Percentiles rank a stretch among this genome's conserved stretches.
These are phyloP conservation scores for Hydrozoanthus tunicans DNA, from an alignment of 64 coral and sea anemone species.

Conservation along the genomic window DNA sequence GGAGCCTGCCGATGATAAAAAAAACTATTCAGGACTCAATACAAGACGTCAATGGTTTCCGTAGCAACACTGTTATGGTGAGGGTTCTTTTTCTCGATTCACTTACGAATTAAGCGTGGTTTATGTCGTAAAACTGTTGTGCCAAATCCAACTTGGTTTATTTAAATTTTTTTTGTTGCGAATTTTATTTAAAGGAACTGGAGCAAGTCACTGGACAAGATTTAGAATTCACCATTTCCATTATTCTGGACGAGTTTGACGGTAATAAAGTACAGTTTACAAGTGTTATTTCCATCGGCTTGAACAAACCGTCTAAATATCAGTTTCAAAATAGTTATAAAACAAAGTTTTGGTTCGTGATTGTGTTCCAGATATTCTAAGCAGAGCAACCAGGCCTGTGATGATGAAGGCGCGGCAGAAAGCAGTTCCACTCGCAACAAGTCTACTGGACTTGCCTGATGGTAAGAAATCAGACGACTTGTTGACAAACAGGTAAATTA, in stretches of 20 bases:
- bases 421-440: not conserved
- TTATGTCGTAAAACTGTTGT: too few species aligned
- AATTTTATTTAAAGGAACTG: slow-evolving; percentile 20
- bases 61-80: slow-evolving; percentile 20
- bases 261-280: not conserved
- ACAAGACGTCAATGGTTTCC: slow-evolving; percentile 26
- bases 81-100: not conserved
- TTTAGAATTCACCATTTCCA: slow-evolving; percentile 26
- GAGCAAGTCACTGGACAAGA: slow-evolving; percentile 29
- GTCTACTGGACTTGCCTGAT: not conserved
- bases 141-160: too few species aligned
- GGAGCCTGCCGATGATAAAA: slow-evolving; percentile 19
- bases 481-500: too few species aligned
- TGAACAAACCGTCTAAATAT: not conserved
- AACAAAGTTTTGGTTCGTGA: not conserved
- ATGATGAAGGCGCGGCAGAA: slow-evolving; percentile 13
- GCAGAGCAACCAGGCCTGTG: slow-evolving; percentile 11
- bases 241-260: slow-evolving; percentile 47
- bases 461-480: not conserved
- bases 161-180: not conserved
- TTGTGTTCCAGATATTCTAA: slow-evolving; percentile 11
- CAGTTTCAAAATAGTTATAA: not conserved
- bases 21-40: not conserved
- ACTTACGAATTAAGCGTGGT: too few species aligned
- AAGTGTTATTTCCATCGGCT: not conserved